A percentile compares a stretch with the other conserved stretches of the same genome.
Conservation (phyloP, 2,888 invertebrate genomes). For the Athripsodes cinereus region DNA sequence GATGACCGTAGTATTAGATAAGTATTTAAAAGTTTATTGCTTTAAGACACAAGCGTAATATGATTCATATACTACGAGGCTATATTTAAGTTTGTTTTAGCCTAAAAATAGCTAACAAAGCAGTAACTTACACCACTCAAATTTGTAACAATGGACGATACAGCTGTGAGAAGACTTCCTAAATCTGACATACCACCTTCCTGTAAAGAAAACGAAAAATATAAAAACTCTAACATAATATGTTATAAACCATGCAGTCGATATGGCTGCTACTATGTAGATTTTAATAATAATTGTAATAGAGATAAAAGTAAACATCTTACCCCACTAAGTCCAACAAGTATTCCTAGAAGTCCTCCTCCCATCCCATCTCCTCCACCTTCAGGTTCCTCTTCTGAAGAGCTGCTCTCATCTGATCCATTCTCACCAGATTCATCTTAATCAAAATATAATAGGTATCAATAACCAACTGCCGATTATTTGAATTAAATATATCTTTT, state of each 20-base stretch:
- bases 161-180: conserved; percentile 42
- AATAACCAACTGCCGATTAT: no score
- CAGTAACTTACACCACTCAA: conserved; percentile 41
- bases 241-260: no score
- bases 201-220: conserved; percentile 32
- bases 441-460: no score
- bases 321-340: conserved; percentile 45
- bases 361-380: conserved; percentile 42
- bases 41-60: no score
- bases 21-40: no score
- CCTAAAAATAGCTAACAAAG: background rate
- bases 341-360: conserved; percentile 43
- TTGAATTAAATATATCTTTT: no score
- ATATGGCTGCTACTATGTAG: no score
- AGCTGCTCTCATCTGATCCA: conserved; percentile 14
- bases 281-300: background rate
- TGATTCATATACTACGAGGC: no score
- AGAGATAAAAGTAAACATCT: conserved; percentile 24
- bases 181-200: conserved; percentile 44
- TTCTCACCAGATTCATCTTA: no score
- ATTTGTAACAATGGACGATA: conserved; percentile 43
- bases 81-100: no score
- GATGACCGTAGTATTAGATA: no score
- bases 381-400: conserved; percentile 32
- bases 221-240: no score